Evolutionary conservation across 2,888 invertebrate species (phyloP).

Genomic region (Idaea aversata): DNA sequence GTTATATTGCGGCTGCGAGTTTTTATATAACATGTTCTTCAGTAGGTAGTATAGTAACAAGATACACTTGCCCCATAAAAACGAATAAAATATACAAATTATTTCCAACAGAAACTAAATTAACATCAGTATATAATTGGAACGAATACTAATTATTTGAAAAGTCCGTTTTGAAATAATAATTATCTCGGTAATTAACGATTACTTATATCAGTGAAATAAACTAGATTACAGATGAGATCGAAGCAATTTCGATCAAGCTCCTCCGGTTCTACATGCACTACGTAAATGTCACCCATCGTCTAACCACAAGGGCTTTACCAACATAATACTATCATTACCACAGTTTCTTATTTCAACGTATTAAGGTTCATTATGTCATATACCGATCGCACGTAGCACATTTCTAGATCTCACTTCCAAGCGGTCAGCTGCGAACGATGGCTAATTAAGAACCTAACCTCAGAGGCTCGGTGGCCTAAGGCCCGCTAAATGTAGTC

Average conservation of each 20-base stretch:
- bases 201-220: constrained; percentile 9
- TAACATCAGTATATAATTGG: constrained; percentile 15
- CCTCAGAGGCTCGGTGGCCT: constrained; percentile 61
- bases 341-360: constrained; percentile 22
- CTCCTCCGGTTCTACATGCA: constrained; percentile 41
- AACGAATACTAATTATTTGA: constrained; percentile 1
- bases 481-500: constrained; percentile 66
- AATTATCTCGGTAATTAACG: background rate
- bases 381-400: constrained; percentile 19
- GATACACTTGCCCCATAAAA: constrained; percentile 37
- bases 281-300: constrained; percentile 52
- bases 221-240: constrained; percentile 31
- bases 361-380: constrained; percentile 31
- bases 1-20: constrained; percentile 44
- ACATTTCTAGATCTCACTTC: constrained; percentile 56
- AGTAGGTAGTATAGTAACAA: constrained; percentile 49
- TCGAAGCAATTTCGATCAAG: constrained; percentile 39
- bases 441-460: constrained; percentile 76
- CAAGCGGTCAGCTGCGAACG: constrained; percentile 71
- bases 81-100: constrained; percentile 31
- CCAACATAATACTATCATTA: constrained; percentile 27
- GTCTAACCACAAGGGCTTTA: constrained; percentile 43
- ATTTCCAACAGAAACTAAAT: constrained; percentile 15
- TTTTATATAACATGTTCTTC: constrained; percentile 52
- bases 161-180: background rate